phyloP scores from a whole-genome alignment of 2,888 invertebrate genomes.

The Ommatoiulus sabulosus region DNA sequence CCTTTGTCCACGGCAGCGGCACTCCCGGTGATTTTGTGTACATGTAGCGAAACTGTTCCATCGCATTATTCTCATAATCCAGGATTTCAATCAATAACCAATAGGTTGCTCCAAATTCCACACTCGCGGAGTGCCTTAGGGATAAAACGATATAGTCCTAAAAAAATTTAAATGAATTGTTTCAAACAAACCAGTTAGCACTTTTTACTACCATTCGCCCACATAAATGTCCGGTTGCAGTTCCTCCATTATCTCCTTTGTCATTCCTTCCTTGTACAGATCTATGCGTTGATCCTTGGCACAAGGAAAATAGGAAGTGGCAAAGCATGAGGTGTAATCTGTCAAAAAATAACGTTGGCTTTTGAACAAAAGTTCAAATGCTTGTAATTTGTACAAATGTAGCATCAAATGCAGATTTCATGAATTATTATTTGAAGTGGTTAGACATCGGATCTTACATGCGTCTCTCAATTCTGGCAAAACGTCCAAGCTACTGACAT shows the following conservation, averaged over 20 bases:
- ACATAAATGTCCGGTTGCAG: slow-evolving; percentile 42
- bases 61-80: not conserved
- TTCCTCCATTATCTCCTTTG: slow-evolving; percentile 14
- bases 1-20: not conserved
- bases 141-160: not conserved
- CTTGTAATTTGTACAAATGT: too few relatives aligned
- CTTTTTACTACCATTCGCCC: slow-evolving; percentile 48
- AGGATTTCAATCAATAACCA: not conserved
- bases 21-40: not conserved
- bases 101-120: not conserved
- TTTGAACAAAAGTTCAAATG: too few relatives aligned
- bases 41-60: not conserved
- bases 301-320: not conserved
- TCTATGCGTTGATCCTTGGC: slow-evolving; percentile 41
- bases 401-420: not conserved
- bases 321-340: slow-evolving; percentile 35
- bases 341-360: not conserved
- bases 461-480: slow-evolving; percentile 37
- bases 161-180: not conserved
- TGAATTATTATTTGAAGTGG: not conserved
- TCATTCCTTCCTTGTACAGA: not conserved
- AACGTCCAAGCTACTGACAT: not conserved
- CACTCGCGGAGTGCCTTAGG: not conserved
- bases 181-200: not conserved
- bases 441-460: not conserved